phyloP scores from a whole-genome alignment of 2,888 invertebrate species.

The Melanchra persicariae region DNA sequence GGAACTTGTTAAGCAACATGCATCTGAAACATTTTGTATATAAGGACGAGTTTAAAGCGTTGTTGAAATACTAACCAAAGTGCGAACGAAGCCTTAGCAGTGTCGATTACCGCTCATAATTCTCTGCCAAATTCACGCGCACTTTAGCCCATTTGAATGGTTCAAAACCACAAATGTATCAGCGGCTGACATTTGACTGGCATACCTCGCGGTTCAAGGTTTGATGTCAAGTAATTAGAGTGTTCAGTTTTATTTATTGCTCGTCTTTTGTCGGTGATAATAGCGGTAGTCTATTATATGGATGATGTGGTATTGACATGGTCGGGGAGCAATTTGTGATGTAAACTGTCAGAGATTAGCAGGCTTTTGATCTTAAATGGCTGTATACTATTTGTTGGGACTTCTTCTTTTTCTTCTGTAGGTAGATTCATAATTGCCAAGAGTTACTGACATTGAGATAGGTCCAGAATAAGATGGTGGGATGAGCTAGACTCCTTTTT shows the following conservation, averaged over 20 bases:
- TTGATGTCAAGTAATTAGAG: slow-evolving; percentile 58
- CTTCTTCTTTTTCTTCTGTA: not conserved
- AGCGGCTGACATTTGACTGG: slow-evolving; percentile 56
- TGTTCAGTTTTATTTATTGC: slow-evolving; percentile 64
- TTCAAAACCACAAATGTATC: slow-evolving; percentile 59
- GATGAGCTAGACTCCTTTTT: no score
- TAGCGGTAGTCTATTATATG: slow-evolving; percentile 40
- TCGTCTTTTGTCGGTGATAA: slow-evolving; percentile 56
- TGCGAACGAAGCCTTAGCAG: not conserved
- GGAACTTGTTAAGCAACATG: not conserved
- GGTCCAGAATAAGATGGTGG: no score
- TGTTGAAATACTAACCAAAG: not conserved
- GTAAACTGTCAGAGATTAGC: slow-evolving; percentile 11
- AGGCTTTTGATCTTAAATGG: not conserved
- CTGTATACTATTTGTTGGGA: no score
- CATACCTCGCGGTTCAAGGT: slow-evolving; percentile 67
- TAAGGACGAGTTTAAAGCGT: not conserved
- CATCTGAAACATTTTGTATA: no score
- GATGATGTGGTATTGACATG: slow-evolving; percentile 32
- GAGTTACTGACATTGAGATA: no score
- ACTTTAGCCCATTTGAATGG: slow-evolving; percentile 43
- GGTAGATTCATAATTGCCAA: no score
- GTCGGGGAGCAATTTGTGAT: slow-evolving; percentile 33
- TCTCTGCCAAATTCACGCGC: slow-evolving; percentile 42
- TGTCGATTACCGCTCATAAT: slow-evolving; percentile 34